These are phyloP conservation scores for Emberiza fucata DNA, from an alignment of 2,113 vertebrate species.

Conservation along the genomic window DNA sequence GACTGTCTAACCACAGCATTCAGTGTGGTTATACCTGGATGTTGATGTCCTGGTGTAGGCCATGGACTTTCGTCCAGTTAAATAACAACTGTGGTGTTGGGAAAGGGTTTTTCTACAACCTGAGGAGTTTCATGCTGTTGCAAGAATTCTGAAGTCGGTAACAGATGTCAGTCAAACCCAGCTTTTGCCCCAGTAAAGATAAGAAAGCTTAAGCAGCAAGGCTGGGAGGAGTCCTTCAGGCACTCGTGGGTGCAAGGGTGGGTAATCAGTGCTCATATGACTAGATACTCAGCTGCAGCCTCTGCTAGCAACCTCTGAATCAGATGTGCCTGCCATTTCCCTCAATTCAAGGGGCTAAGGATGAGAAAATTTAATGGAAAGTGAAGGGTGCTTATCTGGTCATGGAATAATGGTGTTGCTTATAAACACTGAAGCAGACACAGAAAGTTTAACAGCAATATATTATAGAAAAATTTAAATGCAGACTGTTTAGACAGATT, in stretches of 20 bases:
- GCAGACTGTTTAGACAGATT: not conserved
- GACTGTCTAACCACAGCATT: not conserved
- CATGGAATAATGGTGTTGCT: not conserved
- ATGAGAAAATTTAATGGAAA: constrained; percentile 9
- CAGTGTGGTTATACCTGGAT: not conserved
- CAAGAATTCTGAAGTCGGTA: not conserved
- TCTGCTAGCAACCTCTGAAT: not conserved
- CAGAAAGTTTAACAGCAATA: not conserved
- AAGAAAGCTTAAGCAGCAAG: not conserved
- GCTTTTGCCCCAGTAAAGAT: not conserved
- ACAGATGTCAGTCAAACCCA: not conserved
- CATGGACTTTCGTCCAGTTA: not conserved
- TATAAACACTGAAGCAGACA: not conserved
- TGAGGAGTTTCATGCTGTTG: not conserved
- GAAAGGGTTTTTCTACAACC: not conserved
- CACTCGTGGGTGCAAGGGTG: not conserved
- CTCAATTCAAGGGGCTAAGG: not conserved
- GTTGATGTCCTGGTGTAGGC: not conserved
- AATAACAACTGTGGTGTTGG: not conserved
- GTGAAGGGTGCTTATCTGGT: not conserved
- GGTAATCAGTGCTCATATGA: not conserved
- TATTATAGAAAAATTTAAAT: not conserved
- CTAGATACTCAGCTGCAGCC: not conserved
- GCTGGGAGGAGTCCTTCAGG: not conserved
- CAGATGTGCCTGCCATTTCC: not conserved